Percentiles rank a stretch among this genome's conserved stretches.
phyloP scores from a whole-genome alignment of 2,797 vertebrate species.

The Enteromius treurensis region DNA sequence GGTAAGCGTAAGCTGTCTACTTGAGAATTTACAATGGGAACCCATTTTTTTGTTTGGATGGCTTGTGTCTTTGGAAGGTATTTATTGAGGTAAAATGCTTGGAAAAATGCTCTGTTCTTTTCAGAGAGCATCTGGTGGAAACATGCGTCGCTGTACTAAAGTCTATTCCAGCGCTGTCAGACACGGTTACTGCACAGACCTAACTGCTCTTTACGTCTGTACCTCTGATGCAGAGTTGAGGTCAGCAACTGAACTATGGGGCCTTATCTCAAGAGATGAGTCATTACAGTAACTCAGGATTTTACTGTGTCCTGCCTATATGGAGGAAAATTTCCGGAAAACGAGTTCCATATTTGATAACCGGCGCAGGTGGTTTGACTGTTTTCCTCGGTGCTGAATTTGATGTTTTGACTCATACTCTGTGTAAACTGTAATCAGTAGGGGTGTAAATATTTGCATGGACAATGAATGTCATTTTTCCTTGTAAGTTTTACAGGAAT shows the following conservation, averaged over 20 bases:
- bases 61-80: slow-evolving; percentile 62
- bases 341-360: slow-evolving; percentile 1
- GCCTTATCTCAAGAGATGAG: slow-evolving; percentile 15
- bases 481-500: too few relatives aligned
- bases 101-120: slow-evolving; percentile 59
- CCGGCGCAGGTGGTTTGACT: slow-evolving; percentile 5
- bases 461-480: too few relatives aligned
- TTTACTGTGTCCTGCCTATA: not conserved
- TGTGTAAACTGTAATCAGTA: not conserved
- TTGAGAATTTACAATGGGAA: slow-evolving; percentile 40
- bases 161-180: slow-evolving; percentile 64
- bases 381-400: slow-evolving; percentile 1
- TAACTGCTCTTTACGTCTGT: slow-evolving; percentile 57
- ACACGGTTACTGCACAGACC: slow-evolving; percentile 61
- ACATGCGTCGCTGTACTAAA: slow-evolving; percentile 64
- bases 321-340: not conserved
- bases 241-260: not conserved
- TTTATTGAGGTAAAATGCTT: slow-evolving; percentile 66
- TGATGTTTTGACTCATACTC: not conserved
- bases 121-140: slow-evolving; percentile 69
- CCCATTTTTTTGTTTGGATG: slow-evolving; percentile 49
- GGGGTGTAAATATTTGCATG: slow-evolving; percentile 15
- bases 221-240: slow-evolving; percentile 15
- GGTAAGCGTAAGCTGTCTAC: slow-evolving; percentile 37
- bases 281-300: slow-evolving; percentile 1